A percentile compares a stretch with the other conserved stretches of the same genome.
Evolutionary conservation across 1,140 invertebrate genomes (phyloP).

Genomic region (Proctacanthus coquilletti): DNA sequence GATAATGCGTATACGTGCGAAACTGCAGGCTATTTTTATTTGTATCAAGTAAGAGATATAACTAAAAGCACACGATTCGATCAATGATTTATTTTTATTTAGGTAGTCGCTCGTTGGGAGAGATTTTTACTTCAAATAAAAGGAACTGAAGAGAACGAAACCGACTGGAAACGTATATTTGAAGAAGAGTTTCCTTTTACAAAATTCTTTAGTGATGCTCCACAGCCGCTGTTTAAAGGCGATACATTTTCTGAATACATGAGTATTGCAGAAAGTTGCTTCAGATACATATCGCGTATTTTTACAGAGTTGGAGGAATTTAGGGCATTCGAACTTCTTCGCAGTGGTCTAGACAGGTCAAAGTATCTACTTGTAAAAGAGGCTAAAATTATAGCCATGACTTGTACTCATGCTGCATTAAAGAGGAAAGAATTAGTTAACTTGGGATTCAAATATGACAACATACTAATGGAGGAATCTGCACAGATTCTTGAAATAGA

Average conservation of each 20-base stretch:
- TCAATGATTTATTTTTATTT: neutral
- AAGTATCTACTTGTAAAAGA: conserved; percentile 96
- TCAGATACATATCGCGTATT: conserved; percentile 86
- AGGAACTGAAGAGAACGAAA: conserved; percentile 9
- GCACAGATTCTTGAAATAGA: conserved; percentile 99
- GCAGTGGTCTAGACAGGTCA: conserved; percentile 87
- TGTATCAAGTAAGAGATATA: conserved; percentile 44
- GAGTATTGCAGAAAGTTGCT: conserved; percentile 85
- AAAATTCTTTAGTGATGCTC: conserved; percentile 82
- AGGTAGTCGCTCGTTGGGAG: conserved; percentile 81
- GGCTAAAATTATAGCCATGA: conserved; percentile 99
- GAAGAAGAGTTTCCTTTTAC: conserved; percentile 81
- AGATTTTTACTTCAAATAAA: conserved; percentile 44
- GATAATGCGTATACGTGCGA: conserved; percentile 98
- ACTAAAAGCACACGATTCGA: neutral
- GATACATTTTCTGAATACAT: conserved; percentile 71
- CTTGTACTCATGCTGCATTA: conserved; percentile 96
- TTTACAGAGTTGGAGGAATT: conserved; percentile 97
- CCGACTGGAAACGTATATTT: conserved; percentile 23
- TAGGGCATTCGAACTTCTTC: conserved; percentile 88
- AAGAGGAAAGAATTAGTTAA: conserved; percentile 93
- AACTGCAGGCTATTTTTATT: conserved; percentile 86
- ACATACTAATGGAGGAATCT: conserved; percentile 98
- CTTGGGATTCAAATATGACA: conserved; percentile 94
- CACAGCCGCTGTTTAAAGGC: conserved; percentile 80